Base-by-base conservation (phyloP, 2,113 vertebrate genomes). In the Ciconia boyciana region DNA sequence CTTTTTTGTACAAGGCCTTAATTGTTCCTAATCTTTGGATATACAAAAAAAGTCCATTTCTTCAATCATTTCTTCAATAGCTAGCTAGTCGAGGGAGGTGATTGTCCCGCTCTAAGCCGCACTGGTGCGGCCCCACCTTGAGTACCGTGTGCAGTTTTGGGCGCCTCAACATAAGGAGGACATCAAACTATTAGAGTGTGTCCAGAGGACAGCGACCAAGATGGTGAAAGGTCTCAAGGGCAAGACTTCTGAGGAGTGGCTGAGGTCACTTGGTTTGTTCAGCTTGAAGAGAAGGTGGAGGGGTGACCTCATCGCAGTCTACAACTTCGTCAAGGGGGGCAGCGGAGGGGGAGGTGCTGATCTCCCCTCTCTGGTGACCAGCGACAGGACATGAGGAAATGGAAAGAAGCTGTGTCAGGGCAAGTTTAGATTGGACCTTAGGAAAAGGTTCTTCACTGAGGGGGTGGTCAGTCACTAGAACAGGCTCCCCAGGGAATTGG, bases 111-210 rank as follows among this genome's bases (percentile, higher is more conserved):
- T 76, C 29, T 31, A 1, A 11, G 20, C 8, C 0, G 1, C n/a
- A 21, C 43, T 31, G 34, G 54, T 83, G 28, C 0, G 0, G 46
- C 39, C 28, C 6, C 11, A 10, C 18, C 52, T 90, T 1, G 1
- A 78, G 32, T 16, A 44, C 8, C 46, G 39, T n/a, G 52, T 70
- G 32, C 46, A 11, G 7, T 54, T 68, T 87, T 68, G 32, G 26
- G 44, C 3, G 0, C 20, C 31, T 68, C 44, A 16, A 4, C n/a
- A 11, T 51, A 43, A 28, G 16, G 10, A 54, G 11, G 71, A 58
- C 29, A 49, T 41, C 0, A 1, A 15, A 24, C 7, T 57, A 12
- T 49, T 76, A 18, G 15, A 43, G 61, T 12, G 31, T 52, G 71
- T 57, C 43, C 12, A 76, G 71, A 49, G 51, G 24, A 49, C 15